phyloP scores from a whole-genome alignment of 2,888 invertebrate species.

The Drosophila hamatofila region DNA sequence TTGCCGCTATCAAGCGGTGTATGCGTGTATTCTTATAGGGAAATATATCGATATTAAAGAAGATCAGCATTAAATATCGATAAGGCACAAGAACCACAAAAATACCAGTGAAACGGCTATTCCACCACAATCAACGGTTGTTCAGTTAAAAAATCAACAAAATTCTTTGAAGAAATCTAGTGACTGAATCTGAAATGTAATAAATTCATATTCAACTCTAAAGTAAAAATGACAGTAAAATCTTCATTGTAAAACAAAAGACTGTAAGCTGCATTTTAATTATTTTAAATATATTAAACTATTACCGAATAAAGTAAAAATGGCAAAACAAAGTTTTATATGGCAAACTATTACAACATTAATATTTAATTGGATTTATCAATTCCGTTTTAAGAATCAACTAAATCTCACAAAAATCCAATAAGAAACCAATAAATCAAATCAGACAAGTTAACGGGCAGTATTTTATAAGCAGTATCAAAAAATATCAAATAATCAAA shows the following conservation, averaged over 20 bases:
- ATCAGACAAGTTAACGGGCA: neutral
- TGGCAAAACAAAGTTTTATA: too few relatives aligned
- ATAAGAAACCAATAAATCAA: neutral
- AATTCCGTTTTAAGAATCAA: too few relatives aligned
- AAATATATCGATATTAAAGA: neutral
- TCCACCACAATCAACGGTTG: too few relatives aligned
- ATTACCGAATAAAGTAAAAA: too few relatives aligned
- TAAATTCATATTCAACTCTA: neutral
- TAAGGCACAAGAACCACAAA: neutral
- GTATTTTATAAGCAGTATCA: neutral
- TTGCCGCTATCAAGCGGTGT: slow-evolving; percentile 12
- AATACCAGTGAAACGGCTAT: neutral
- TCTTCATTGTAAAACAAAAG: neutral
- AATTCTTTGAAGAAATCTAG: neutral
- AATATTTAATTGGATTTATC: too few relatives aligned
- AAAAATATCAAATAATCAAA: neutral
- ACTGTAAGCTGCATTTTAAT: too few relatives aligned
- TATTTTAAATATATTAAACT: neutral
- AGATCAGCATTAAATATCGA: neutral
- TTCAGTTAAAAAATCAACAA: neutral
- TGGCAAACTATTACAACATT: neutral
- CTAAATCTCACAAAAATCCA: neutral
- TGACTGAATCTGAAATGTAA: neutral
- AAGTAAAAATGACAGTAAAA: too few relatives aligned
- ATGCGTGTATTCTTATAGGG: neutral